Evolutionary conservation across 2,797 vertebrate species (phyloP), one percentile per base, ranked within the genome.

Genomic region (Pseudochirops cupreus): DNA sequence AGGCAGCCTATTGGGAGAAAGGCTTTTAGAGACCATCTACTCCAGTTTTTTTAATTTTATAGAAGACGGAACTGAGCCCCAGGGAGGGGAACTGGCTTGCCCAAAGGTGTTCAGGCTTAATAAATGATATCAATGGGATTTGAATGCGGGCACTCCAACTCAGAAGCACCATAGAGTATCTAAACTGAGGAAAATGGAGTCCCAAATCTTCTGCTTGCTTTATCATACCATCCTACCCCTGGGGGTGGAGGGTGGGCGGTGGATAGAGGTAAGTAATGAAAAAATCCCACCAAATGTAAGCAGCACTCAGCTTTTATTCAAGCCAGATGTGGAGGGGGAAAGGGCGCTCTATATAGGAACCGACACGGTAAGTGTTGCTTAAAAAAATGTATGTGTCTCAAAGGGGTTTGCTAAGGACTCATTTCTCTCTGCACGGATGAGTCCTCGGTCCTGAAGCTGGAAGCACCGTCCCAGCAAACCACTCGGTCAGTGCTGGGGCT

Each of bases 341-440:
- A 82, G n/a, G 67, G n/a, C 67, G 24, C 21, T 39, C 67, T 82
- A 7, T 46, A 82, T 82, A 46, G 18, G 67, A 82, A 82, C 67
- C 67, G 46, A 82, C 24, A 82, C 4, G n/a, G n/a, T 82, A 46
- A 82, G 67, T 82, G 67, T 82, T 82, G 18, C 9, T 50, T 46
- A 91, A 67, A 89, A 91, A 57, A 24, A 53, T 46, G 24, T 26
- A 62, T 21, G 62, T 53, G 57, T 52, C 56, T 90, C 39, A 56
- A 92, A 82, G 46, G 62, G 26, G 26, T 39, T 24, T 39, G n/a
- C n/a, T 59, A 62, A 56, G 10, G 29, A 26, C 93, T 56, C 29
- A n/a, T 67, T 94, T 52, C 33, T 46, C 28, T 96, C 56, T 90
- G 90, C 33, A 1, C 74, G 82, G 92, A 90, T 92, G 28, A 54